Evolutionary conservation across 2,888 invertebrate genomes (phyloP).

Genomic region (Pardosa pseudoannulata): DNA sequence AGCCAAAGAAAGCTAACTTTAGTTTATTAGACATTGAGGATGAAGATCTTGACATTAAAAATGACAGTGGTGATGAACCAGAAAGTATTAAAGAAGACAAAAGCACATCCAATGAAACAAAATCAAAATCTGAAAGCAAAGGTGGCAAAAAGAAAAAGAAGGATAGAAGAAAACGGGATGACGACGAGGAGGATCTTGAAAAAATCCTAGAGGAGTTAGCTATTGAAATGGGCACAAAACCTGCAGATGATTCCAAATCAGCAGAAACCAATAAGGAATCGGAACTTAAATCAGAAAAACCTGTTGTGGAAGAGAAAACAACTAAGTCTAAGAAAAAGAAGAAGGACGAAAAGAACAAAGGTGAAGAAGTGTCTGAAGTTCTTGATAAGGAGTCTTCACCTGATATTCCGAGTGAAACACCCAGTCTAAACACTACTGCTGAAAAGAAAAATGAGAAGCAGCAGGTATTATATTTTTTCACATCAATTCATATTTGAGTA

Average conservation of each 20-base stretch:
- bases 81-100: conserved; percentile 35
- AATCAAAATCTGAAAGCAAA: conserved; percentile 32
- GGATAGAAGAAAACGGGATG: conserved; percentile 80
- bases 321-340: conserved; percentile 81
- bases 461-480: conserved; percentile 78
- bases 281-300: background rate
- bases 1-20: conserved; percentile 72
- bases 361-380: conserved; percentile 13
- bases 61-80: conserved; percentile 76
- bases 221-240: conserved; percentile 83
- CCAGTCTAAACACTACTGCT: conserved; percentile 68
- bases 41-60: conserved; percentile 47
- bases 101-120: conserved; percentile 19
- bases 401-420: conserved; percentile 31
- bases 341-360: conserved; percentile 5
- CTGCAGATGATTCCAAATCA: conserved; percentile 6
- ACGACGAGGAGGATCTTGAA: conserved; percentile 88
- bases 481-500: no score
- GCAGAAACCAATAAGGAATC: background rate
- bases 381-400: conserved; percentile 23
- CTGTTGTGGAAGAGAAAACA: conserved; percentile 83
- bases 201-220: conserved; percentile 89
- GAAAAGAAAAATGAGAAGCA: conserved; percentile 90
- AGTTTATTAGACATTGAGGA: conserved; percentile 56
- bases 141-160: conserved; percentile 69